These are phyloP conservation scores for Glaucopsyche alexis DNA, from an alignment of 2,888 invertebrate genomes.

Conservation along the genomic window DNA sequence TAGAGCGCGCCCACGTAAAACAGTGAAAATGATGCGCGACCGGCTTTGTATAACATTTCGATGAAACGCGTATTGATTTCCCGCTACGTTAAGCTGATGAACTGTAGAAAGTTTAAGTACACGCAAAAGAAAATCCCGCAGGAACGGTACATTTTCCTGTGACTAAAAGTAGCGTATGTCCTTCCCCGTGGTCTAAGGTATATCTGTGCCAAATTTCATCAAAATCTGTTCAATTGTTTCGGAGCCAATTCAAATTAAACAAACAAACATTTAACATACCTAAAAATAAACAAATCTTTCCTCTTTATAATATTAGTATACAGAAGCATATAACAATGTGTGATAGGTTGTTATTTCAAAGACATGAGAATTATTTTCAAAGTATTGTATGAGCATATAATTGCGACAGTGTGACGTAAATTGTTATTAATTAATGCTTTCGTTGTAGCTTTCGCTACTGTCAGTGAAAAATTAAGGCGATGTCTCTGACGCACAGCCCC, in stretches of 20 bases:
- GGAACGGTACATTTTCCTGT: too few relatives aligned
- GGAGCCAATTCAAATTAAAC: too few relatives aligned
- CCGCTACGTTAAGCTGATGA: neutral
- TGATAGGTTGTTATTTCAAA: too few relatives aligned
- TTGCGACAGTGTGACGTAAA: neutral
- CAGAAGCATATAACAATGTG: too few relatives aligned
- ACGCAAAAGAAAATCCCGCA: too few relatives aligned
- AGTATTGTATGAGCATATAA: neutral
- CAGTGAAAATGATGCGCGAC: constrained; percentile 47
- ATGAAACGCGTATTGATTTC: constrained; percentile 4
- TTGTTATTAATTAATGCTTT: neutral
- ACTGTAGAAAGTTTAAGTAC: neutral
- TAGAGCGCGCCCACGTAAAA: constrained; percentile 70
- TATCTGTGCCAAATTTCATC: too few relatives aligned
- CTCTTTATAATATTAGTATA: too few relatives aligned
- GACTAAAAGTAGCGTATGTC: too few relatives aligned
- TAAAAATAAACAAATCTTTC: too few relatives aligned
- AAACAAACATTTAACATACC: too few relatives aligned
- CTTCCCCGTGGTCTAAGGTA: too few relatives aligned
- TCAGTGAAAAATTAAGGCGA: neutral
- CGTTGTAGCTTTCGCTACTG: neutral
- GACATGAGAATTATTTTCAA: neutral
- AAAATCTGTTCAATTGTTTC: too few relatives aligned
- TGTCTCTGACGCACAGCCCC: neutral
- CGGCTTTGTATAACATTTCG: constrained; percentile 25